Evolutionary conservation across 2,888 invertebrate species (phyloP), one percentile per base, ranked within the genome.

Genomic region (Dryocosmus kuriphilus): DNA sequence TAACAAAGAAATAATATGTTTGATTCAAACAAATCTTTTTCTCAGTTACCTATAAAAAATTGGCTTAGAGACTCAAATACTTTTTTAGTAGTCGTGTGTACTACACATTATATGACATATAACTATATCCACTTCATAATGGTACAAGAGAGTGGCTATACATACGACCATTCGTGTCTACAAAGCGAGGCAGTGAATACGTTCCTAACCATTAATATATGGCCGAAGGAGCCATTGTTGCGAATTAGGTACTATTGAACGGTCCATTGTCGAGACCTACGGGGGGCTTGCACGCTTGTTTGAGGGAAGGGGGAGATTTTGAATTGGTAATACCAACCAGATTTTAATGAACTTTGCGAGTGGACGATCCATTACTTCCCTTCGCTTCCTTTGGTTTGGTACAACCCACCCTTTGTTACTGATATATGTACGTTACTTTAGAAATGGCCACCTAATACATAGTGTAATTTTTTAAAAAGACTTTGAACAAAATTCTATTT

Each of bases 231-330:
- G 84, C 87, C 86, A 89, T 89, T 89, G 89, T 89, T 89, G 89
- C 89, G 89, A 89, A 89, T 89, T 89, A 89, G 89, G 88, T 88
- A 85, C 87, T 86, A 89, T 89, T 89, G 87, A 88, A 83, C 84
- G 85, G 73, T 76, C 85, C 82, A 88, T 89, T 89, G 89, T 89
- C 84, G 83, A 80, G 80, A 83, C 83, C 88, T 82, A 85, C 85
- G 82, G 87, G 87, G 84, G 83, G 77, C 76, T 51, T 65, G 55
- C 57, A 51, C 77, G 62, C 60, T 77, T 74, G 77, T 35, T 22
- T 32, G 62, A 57, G 60, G 63, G 65, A 65, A 63, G 51, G 74
- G 63, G 38, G 41, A 22, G 30, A 55, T 74, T 77, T 65, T 60
- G 38, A 27, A 55, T n/a, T 24, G 46, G 55, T 65, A 76, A 63